phyloP scores from a whole-genome alignment of 2,888 invertebrate species.

The Geotrupes spiniger region DNA sequence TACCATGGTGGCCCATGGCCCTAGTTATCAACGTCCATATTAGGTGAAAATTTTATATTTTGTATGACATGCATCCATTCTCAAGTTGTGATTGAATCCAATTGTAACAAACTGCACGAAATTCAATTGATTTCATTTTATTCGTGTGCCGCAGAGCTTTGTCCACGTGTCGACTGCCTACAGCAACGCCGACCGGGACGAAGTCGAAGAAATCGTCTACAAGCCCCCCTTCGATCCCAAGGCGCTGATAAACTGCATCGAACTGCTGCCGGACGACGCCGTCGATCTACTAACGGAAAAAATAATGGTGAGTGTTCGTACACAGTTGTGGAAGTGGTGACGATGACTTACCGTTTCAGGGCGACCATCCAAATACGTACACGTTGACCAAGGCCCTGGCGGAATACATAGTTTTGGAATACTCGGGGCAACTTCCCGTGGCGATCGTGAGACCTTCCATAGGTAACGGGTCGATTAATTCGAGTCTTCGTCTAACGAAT shows the following conservation, averaged over 20 bases:
- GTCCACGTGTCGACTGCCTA: constrained; percentile 96
- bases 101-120: no score
- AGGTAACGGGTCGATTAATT: constrained; percentile 49
- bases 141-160: constrained; percentile 59
- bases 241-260: constrained; percentile 60
- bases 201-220: constrained; percentile 83
- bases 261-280: constrained; percentile 60
- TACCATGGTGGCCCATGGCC: no score
- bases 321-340: background rate
- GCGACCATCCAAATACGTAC: constrained; percentile 92
- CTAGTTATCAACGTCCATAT: no score
- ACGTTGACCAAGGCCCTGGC: constrained; percentile 93
- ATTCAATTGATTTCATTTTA: no score
- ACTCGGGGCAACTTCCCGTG: constrained; percentile 74
- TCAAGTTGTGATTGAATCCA: no score
- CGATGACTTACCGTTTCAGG: no score
- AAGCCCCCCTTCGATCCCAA: constrained; percentile 65
- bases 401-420: constrained; percentile 73
- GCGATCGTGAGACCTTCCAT: constrained; percentile 94
- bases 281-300: constrained; percentile 57
- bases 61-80: no score
- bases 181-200: constrained; percentile 83
- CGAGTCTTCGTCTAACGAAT: constrained; percentile 15
- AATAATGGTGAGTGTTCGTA: constrained; percentile 52
- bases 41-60: no score